Conservation (phyloP, 1,140 invertebrate species). For the honey bee (Apis mellifera) region DNA sequence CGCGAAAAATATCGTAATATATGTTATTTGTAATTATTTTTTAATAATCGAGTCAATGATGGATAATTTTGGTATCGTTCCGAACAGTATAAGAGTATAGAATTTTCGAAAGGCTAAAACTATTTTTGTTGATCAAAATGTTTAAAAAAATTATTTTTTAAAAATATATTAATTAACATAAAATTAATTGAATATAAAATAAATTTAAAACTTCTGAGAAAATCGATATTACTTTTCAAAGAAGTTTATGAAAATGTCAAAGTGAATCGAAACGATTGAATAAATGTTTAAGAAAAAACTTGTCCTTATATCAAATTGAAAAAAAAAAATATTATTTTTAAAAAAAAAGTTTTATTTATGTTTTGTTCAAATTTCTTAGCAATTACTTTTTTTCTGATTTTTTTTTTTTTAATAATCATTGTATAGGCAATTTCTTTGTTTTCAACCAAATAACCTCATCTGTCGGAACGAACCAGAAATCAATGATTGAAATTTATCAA, state of each 20-base stretch:
- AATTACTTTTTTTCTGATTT: constrained; percentile 19
- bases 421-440: constrained; percentile 1
- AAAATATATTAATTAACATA: not conserved
- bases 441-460: not conserved
- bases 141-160: not conserved
- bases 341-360: not conserved
- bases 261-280: not conserved
- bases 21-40: constrained; percentile 48
- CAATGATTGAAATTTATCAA: constrained; percentile 28
- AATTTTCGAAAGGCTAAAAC: not conserved
- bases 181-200: not conserved
- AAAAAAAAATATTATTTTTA: not conserved
- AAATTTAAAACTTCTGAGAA: not conserved
- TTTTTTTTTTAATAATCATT: constrained; percentile 12
- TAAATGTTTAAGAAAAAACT: not conserved
- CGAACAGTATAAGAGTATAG: constrained; percentile 7
- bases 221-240: not conserved
- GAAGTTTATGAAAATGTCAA: not conserved
- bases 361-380: not conserved
- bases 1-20: constrained; percentile 64
- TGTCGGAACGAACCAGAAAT: constrained; percentile 44
- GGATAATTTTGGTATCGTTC: constrained; percentile 48
- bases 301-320: not conserved
- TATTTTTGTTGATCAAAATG: not conserved
- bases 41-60: constrained; percentile 72